Conservation (phyloP, 1,140 invertebrate species). For the Drosophila nigromelanica region DNA sequence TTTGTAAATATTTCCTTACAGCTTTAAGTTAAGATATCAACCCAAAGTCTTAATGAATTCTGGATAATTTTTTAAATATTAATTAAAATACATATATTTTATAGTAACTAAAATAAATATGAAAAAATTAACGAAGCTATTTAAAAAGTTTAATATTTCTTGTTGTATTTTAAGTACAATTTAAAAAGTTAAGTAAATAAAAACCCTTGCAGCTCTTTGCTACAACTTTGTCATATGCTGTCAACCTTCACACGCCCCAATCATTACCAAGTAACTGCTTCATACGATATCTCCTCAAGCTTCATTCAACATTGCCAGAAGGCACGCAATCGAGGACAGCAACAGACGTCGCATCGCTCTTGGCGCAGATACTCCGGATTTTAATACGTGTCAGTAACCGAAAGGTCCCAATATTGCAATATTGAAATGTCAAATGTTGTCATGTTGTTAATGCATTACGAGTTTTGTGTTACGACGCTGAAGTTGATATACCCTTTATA, state of each 20-base stretch:
- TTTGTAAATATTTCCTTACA: no score
- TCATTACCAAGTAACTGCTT: not conserved
- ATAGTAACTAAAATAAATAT: no score
- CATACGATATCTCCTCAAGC: constrained; percentile 1
- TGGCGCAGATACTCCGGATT: constrained; percentile 27
- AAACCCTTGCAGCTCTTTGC: not conserved
- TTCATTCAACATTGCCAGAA: constrained; percentile 2
- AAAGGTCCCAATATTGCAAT: constrained; percentile 46
- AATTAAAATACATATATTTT: no score
- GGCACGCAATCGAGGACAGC: constrained; percentile 9
- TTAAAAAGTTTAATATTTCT: no score
- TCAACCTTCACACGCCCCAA: constrained; percentile 3
- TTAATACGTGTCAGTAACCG: constrained; percentile 58
- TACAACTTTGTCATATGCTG: constrained; percentile 1
- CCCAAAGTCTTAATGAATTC: no score
- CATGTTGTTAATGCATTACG: constrained; percentile 49
- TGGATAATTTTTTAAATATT: no score
- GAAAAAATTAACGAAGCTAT: no score
- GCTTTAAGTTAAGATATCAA: no score
- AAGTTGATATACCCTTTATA: not conserved
- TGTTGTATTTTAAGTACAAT: no score
- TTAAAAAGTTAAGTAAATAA: no score
- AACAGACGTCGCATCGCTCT: constrained; percentile 14
- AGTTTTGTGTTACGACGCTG: not conserved
- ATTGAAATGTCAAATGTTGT: constrained; percentile 66